Evolutionary conservation across 2,113 vertebrate species (phyloP), one percentile per base, ranked within the genome.

Genomic region (Emydocephalus ijimae): DNA sequence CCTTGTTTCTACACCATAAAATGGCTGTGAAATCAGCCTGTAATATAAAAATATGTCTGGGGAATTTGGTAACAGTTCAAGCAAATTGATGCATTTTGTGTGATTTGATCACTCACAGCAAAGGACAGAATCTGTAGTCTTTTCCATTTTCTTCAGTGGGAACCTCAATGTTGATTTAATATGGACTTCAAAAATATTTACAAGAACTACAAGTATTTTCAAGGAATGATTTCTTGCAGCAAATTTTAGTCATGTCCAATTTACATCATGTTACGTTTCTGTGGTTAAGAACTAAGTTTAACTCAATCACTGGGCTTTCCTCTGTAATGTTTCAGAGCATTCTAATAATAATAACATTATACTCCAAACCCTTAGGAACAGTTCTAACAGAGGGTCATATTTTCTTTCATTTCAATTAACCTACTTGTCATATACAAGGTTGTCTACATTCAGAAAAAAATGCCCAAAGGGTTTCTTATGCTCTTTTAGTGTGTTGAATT

Each of bases 341-440:
- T 97, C 59, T 56, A 89, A 96, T 96, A 97, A 96, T 94, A 96
- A 96, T 95, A 95, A 93, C 95, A 96, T 95, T 96, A 96, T 97
- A 94, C 92, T 95, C 94, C 92, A 91, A 95, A 95, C 95, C 95
- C 96, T 95, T 92, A 96, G 96, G 95, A 95, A 94, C 95, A 95
- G 92, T 93, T 94, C 93, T 94, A 96, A 94, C 95, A 92, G 95
- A 97, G 95, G 94, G 95, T 97, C 96, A 96, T 95, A 96, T 96
- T 97, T 96, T 95, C 95, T 90, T 97, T 96, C 96, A 94, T 96
- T 97, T 93, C 96, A 97, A 96, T 97, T 97, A 96, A 97, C 95
- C 95, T 96, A 95, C 94, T 96, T 96, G 96, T 97, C 96, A 97
- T 95, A 94, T 92, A 94, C 94, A 92, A 95, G 96, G 94, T 94